Evolutionary conservation across 2,113 vertebrate genomes (phyloP).

Genomic region (Myodes glareolus): DNA sequence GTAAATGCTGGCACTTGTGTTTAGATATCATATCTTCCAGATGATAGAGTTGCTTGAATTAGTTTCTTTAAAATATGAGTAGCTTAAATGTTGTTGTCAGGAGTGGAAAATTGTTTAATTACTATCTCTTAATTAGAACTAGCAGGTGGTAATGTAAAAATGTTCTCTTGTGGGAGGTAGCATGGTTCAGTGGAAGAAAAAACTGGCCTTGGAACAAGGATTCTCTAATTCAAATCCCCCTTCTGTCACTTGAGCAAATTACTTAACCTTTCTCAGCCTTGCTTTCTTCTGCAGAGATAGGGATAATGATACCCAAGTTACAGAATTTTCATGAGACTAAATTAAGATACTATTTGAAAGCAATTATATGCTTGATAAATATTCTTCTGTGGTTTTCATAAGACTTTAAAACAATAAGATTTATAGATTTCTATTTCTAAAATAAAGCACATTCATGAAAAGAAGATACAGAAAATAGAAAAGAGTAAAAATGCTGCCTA

Average conservation of each 20-base stretch:
- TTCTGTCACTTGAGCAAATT: conserved; percentile 64
- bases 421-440: conserved; percentile 41
- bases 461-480: conserved; percentile 13
- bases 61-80: conserved; percentile 70
- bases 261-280: conserved; percentile 61
- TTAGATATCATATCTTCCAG: conserved; percentile 41
- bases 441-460: conserved; percentile 33
- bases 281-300: conserved; percentile 62
- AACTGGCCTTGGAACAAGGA: conserved; percentile 64
- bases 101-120: conserved; percentile 78
- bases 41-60: conserved; percentile 65
- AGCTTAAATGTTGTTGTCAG: conserved; percentile 74
- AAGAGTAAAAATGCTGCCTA: conserved; percentile 13
- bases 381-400: conserved; percentile 19
- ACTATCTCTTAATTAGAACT: conserved; percentile 76
- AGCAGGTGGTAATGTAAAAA: conserved; percentile 74
- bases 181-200: conserved; percentile 54
- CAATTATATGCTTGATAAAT: conserved; percentile 26
- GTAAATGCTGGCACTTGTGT: conserved; percentile 22
- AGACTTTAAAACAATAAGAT: background rate
- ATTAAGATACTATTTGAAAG: conserved; percentile 55
- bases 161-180: conserved; percentile 65
- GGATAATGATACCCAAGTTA: conserved; percentile 54
- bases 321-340: conserved; percentile 63
- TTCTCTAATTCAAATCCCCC: conserved; percentile 60